phyloP scores from a whole-genome alignment of 2,888 invertebrate genomes.

The Amblyjoppa proteus region DNA sequence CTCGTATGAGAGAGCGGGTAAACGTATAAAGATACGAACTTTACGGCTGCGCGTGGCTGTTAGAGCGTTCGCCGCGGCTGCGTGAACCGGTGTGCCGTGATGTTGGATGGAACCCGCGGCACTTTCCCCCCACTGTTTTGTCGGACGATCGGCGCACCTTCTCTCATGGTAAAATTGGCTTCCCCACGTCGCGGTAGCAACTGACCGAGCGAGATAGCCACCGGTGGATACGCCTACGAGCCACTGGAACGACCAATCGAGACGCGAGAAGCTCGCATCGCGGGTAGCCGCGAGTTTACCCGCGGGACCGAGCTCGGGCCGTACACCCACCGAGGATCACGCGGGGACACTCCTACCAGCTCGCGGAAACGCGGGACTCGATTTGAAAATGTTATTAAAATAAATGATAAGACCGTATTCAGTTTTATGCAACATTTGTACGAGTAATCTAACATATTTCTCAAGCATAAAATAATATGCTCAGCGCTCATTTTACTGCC shows the following conservation, averaged over 20 bases:
- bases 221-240: constrained; percentile 52
- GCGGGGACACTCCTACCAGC: constrained; percentile 39
- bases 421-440: background rate
- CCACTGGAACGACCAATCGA: constrained; percentile 51
- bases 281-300: constrained; percentile 39
- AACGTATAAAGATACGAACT: constrained; percentile 52
- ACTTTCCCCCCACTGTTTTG: constrained; percentile 61
- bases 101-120: constrained; percentile 73
- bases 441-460: background rate
- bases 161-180: constrained; percentile 35
- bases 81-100: constrained; percentile 82
- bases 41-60: constrained; percentile 67
- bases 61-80: constrained; percentile 83
- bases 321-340: constrained; percentile 20
- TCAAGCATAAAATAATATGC: background rate
- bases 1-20: constrained; percentile 38
- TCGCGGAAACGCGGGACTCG: background rate
- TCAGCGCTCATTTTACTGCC: too few species aligned
- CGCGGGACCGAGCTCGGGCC: constrained; percentile 20
- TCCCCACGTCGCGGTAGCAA: constrained; percentile 25
- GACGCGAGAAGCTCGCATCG: constrained; percentile 8
- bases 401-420: background rate
- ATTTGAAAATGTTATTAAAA: background rate
- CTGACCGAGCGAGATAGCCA: constrained; percentile 50
- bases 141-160: constrained; percentile 36